phyloP scores from a whole-genome alignment of 2,797 vertebrate species.

The Catharus ustulatus region DNA sequence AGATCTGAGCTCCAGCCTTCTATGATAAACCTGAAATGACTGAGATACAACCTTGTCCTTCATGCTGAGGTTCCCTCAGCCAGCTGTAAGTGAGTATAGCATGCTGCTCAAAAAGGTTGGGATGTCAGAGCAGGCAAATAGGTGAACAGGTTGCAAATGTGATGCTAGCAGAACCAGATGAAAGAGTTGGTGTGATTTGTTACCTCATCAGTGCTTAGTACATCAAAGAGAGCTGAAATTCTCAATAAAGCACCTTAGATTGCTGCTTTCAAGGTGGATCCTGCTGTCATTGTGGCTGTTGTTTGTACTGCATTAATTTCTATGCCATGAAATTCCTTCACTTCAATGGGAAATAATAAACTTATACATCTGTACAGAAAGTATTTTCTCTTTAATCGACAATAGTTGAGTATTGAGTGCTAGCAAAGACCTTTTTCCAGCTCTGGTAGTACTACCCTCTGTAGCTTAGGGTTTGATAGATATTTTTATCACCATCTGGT shows the following conservation, averaged over 20 bases:
- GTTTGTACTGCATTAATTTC: background rate
- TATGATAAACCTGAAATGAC: background rate
- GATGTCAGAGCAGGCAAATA: background rate
- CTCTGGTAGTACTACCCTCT: background rate
- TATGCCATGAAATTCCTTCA: background rate
- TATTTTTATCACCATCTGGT: background rate
- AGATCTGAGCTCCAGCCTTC: background rate
- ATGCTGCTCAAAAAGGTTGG: background rate
- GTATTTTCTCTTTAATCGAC: background rate
- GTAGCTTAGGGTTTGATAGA: background rate
- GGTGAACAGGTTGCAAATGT: background rate
- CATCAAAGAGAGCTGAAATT: background rate
- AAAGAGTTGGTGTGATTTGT: background rate
- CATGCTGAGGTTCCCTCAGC: background rate
- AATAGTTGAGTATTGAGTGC: background rate
- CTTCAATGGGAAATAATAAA: background rate
- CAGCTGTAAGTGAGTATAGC: accelerated
- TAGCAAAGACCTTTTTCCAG: background rate
- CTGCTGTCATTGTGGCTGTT: background rate
- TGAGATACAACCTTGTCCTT: background rate
- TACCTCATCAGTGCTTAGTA: background rate
- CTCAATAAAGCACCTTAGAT: background rate
- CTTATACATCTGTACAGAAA: background rate
- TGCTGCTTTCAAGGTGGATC: background rate
- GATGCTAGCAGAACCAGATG: background rate